Evolutionary conservation across 2,797 vertebrate genomes (phyloP), one percentile per base, ranked within the genome.

Genomic region (Naso thynnoides): DNA sequence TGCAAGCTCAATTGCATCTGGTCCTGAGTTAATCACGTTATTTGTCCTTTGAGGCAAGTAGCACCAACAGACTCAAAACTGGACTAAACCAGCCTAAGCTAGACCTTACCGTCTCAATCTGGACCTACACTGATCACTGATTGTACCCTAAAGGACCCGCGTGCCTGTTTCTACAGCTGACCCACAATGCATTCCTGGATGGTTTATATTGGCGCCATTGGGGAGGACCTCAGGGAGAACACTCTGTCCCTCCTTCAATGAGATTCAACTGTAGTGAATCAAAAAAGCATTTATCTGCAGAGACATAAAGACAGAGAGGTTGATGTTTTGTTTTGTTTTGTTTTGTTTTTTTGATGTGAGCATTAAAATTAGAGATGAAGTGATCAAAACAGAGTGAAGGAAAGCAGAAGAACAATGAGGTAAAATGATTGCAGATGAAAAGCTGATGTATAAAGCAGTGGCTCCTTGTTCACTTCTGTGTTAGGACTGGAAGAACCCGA

Each of bases 171-270:
- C 65, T 63, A 47, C 75, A 68, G 70, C 80, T 75, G 72, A 84
- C 70, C 81, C 62, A 80, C 72, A 79, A 79, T 70, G 72, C 70
- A 78, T 77, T 86, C 53, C 68, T 14, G 2, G n/a, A 59, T 76
- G 64, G 71, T 77, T 79, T 49, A 57, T 21, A 54, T 55, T 49
- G 74, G 45, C 62, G n/a, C 33, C 18, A 26, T 42, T 57, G 55
- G 74, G 85, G 73, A 84, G 65, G 78, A 83, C 76, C 78, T 92
- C 84, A 85, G 87, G 89, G 77, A 88, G 74, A 82, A 60, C 23
- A 21, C 73, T 78, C 57, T 59, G 63, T 61, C 61, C 71, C 79
- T 76, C 72, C 76, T 85, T 71, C 70, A 56, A 26, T 47, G 31
- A 67, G 58, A 84, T 73, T 74, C 33, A 60, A 54, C 29, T 42